phyloP scores from a whole-genome alignment of 2,888 invertebrate species.

The Pandemis corylana region DNA sequence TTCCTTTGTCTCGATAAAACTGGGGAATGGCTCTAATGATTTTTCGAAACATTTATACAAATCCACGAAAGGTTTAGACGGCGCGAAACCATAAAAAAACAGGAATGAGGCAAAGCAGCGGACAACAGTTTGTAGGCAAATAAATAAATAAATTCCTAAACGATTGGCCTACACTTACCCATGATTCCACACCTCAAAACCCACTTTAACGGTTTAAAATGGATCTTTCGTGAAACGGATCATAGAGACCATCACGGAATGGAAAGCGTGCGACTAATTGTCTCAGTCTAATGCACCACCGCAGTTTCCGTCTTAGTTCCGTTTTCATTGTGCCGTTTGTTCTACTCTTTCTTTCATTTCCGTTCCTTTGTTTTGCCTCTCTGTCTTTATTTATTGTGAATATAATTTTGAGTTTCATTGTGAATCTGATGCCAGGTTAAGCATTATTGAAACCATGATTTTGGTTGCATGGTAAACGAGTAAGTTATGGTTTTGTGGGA shows the following conservation, averaged over 20 bases:
- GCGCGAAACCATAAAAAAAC: too few relatives aligned
- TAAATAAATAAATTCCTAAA: too few relatives aligned
- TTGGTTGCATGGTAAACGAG: too few relatives aligned
- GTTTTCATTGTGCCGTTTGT: conserved; percentile 40
- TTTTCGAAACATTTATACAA: too few relatives aligned
- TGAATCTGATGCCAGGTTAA: conserved; percentile 4
- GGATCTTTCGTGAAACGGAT: conserved; percentile 21
- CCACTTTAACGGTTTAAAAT: conserved; percentile 1
- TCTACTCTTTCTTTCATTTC: conserved; percentile 42
- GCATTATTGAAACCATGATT: neutral
- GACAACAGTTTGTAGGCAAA: too few relatives aligned
- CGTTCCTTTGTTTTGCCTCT: conserved; percentile 39
- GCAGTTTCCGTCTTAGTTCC: conserved; percentile 40
- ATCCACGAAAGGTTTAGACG: too few relatives aligned
- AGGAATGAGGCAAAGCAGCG: too few relatives aligned
- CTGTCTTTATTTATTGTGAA: conserved; percentile 36
- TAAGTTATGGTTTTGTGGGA: too few relatives aligned
- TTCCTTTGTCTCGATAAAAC: too few relatives aligned
- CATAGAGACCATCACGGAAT: conserved; percentile 15
- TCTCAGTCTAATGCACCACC: conserved; percentile 43
- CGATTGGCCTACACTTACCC: too few relatives aligned
- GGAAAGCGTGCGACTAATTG: conserved; percentile 43
- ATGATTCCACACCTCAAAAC: neutral
- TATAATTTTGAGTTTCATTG: conserved; percentile 32
- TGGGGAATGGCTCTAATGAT: too few relatives aligned